phyloP scores from a whole-genome alignment of 2,113 vertebrate species.

The Cyrtonyx montezumae region DNA sequence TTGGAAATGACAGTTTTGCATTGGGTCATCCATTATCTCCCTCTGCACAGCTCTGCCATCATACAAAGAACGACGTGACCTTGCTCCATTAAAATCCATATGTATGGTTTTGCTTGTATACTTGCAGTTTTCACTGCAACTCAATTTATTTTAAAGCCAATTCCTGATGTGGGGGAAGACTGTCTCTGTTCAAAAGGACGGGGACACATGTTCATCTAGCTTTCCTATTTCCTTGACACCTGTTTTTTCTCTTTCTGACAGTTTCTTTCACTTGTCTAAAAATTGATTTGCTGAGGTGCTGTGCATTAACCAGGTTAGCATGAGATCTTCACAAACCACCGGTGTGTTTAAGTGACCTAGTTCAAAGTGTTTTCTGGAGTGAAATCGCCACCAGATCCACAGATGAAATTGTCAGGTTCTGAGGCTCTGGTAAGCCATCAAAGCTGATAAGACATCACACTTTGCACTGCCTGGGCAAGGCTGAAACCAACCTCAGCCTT shows the following conservation, averaged over 20 bases:
- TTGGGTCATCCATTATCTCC: background rate
- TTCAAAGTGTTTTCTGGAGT: background rate
- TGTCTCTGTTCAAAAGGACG: background rate
- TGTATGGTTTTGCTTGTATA: background rate
- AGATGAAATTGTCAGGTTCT: background rate
- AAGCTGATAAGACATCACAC: background rate
- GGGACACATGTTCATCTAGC: background rate
- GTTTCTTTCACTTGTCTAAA: slow-evolving; percentile 17
- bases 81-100: background rate
- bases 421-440: background rate
- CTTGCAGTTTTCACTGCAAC: background rate
- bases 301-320: background rate
- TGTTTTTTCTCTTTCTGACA: background rate
- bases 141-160: background rate
- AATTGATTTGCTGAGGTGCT: background rate
- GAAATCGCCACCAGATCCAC: background rate
- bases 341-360: background rate
- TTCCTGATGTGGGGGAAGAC: background rate
- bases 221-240: slow-evolving; percentile 10
- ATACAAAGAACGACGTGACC: background rate
- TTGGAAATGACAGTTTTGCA: background rate
- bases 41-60: slow-evolving; percentile 1
- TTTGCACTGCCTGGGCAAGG: background rate
- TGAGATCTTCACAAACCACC: background rate
- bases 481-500: background rate